phyloP scores from a whole-genome alignment of 2,888 invertebrate species.

The Kryphioiulus occultus region DNA sequence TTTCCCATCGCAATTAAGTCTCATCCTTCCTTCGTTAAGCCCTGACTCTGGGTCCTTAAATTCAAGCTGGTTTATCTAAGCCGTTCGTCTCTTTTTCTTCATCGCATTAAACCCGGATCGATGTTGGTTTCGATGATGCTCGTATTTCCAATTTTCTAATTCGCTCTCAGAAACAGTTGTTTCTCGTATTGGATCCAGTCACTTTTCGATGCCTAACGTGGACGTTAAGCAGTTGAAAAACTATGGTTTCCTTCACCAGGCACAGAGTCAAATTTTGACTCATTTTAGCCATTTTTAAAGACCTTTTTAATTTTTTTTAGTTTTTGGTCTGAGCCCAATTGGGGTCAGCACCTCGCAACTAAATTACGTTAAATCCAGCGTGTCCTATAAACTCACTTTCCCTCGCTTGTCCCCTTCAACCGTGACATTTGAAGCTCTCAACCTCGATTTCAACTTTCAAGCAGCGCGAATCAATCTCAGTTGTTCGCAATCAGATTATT shows the following conservation, averaged over 20 bases:
- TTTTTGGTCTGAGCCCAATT: too few species aligned
- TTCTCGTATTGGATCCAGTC: neutral
- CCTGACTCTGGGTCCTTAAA: too few species aligned
- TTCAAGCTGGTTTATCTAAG: neutral
- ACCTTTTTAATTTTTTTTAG: too few species aligned
- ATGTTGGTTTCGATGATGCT: neutral
- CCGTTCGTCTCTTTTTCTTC: neutral
- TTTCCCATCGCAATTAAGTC: too few species aligned
- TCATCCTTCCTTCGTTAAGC: too few species aligned
- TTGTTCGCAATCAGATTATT: neutral
- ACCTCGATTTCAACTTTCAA: neutral
- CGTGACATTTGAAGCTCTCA: constrained; percentile 18
- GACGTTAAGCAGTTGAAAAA: neutral
- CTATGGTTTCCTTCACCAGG: too few species aligned
- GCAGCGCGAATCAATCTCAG: neutral
- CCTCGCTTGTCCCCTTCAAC: neutral
- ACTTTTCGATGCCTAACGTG: neutral
- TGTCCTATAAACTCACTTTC: neutral
- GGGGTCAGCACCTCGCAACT: too few species aligned
- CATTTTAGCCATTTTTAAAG: too few species aligned
- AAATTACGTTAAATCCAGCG: constrained; percentile 4
- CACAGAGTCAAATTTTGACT: too few species aligned
- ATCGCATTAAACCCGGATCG: neutral
- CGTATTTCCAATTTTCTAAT: constrained; percentile 11
- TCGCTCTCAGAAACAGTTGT: neutral